Percentiles rank a stretch among this genome's conserved stretches.
Conservation (phyloP, 2,888 invertebrate genomes). For the Cremastinae sp. region DNA sequence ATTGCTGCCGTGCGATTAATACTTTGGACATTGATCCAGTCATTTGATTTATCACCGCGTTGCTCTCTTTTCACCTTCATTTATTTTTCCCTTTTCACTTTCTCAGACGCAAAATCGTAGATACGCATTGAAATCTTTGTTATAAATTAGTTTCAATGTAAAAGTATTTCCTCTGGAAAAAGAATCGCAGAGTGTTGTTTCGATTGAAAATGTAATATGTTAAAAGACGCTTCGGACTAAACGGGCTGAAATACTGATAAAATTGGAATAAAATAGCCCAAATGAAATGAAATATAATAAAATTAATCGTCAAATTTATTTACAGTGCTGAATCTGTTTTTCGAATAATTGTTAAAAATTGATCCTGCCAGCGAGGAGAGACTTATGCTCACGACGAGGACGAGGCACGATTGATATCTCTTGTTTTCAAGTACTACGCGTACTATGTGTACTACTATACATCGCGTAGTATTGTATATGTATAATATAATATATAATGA, state of each 20-base stretch:
- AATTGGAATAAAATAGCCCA: conserved; percentile 1
- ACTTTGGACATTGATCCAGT: conserved; percentile 69
- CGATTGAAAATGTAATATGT: neutral
- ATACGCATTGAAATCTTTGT: neutral
- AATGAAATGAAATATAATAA: neutral
- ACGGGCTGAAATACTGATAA: conserved; percentile 17
- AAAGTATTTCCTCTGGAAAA: neutral
- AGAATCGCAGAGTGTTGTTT: neutral
- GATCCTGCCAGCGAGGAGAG: too few relatives aligned
- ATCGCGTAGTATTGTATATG: conserved; percentile 36
- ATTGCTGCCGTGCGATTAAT: conserved; percentile 69
- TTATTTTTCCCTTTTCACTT: conserved; percentile 4
- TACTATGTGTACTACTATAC: too few relatives aligned
- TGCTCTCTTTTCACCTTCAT: conserved; percentile 25
- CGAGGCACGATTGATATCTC: conserved; percentile 2
- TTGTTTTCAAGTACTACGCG: too few relatives aligned
- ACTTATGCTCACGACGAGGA: too few relatives aligned
- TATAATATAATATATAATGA: neutral
- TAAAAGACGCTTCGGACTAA: neutral
- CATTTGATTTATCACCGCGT: conserved; percentile 59
- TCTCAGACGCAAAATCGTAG: neutral
- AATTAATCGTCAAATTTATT: neutral
- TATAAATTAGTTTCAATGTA: neutral
- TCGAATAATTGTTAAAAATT: neutral
- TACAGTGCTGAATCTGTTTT: neutral